Conservation (phyloP, 2,797 vertebrate species). For the Zalophus californianus region DNA sequence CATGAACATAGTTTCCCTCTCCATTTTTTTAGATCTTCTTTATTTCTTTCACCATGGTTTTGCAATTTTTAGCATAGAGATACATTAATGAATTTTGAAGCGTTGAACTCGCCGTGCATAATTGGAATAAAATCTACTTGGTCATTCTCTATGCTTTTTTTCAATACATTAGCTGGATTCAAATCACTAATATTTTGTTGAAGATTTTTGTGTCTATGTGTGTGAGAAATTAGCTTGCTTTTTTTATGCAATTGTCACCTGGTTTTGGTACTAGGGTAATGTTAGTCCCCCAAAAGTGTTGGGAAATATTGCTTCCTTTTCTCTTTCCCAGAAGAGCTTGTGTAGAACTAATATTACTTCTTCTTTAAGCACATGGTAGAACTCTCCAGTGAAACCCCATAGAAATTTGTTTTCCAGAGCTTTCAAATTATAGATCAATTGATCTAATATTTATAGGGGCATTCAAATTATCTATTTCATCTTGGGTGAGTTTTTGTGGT, state of each 20-base stretch:
- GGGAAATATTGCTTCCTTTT: background rate
- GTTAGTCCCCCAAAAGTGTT: background rate
- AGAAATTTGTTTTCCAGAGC: background rate
- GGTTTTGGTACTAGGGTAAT: background rate
- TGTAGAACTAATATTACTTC: background rate
- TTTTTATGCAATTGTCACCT: background rate
- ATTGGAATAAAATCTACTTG: background rate
- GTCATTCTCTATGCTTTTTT: background rate
- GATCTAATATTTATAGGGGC: background rate
- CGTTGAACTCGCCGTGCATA: background rate
- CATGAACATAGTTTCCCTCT: background rate
- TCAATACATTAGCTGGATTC: background rate
- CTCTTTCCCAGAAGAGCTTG: background rate
- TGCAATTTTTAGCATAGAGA: background rate
- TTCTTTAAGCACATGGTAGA: background rate
- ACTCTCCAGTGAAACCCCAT: background rate
- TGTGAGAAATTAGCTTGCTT: background rate
- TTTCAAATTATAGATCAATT: slow-evolving; percentile 29
- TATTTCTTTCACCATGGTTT: background rate
- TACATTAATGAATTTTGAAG: background rate
- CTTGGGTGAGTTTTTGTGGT: background rate
- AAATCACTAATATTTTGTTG: background rate
- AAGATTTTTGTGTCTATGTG: background rate
- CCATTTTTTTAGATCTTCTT: background rate
- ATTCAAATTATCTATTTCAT: background rate